Evolutionary conservation across 2,888 invertebrate species (phyloP).

Genomic region (Sipunculus nudus): DNA sequence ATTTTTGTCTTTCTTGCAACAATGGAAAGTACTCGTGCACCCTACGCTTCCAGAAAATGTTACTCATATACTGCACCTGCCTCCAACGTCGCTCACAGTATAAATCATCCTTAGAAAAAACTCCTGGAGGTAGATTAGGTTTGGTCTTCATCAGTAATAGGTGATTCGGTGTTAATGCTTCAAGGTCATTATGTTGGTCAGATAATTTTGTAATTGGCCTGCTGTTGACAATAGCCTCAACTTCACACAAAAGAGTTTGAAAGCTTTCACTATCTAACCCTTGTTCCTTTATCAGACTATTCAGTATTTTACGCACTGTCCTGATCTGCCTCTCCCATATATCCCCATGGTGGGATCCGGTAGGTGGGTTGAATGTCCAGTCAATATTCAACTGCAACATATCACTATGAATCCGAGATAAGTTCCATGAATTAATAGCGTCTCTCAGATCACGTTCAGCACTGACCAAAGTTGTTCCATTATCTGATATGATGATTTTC

Average conservation of each 20-base stretch:
- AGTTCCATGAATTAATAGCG: background rate
- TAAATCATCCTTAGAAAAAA: constrained; percentile 17
- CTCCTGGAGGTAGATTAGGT: constrained; percentile 15
- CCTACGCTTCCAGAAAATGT: constrained; percentile 28
- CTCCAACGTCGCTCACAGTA: constrained; percentile 29
- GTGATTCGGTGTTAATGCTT: background rate
- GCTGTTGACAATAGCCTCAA: constrained; percentile 1
- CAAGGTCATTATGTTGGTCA: background rate
- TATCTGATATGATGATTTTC: background rate
- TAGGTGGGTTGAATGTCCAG: constrained; percentile 7
- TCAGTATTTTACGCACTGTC: background rate
- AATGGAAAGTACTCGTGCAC: constrained; percentile 13
- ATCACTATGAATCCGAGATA: background rate
- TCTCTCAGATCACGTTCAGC: background rate
- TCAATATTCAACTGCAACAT: background rate
- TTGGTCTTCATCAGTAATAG: background rate
- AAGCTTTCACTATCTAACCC: background rate
- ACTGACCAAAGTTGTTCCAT: background rate
- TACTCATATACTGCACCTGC: constrained; percentile 27
- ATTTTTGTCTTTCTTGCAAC: constrained; percentile 18
- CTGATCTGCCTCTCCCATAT: background rate
- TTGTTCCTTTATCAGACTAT: background rate
- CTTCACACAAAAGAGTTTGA: constrained; percentile 1
- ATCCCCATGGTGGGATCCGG: constrained; percentile 2
- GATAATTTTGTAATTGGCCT: background rate